Base-by-base conservation (phyloP, 2,888 invertebrate species). In the Ophioninae sp. region DNA sequence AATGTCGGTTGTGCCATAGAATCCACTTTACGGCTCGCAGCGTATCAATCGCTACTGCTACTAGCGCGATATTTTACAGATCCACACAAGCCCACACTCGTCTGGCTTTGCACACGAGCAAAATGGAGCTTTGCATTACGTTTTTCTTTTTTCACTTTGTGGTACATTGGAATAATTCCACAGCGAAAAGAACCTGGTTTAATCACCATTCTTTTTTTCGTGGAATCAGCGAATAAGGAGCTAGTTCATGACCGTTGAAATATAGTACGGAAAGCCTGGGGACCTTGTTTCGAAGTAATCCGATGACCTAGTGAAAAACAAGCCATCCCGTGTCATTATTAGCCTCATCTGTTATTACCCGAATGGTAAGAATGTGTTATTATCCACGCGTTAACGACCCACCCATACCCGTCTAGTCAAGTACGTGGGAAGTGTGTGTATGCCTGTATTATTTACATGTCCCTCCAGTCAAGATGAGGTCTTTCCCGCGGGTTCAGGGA, bases 401-500 rank as follows among this genome's bases (percentile, higher is more conserved):
- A n/a, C 41, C 51, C 22, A 56, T 13, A 58, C 51, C 51, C 17
- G 17, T 5, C 51, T 51, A 3, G 61, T 22, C 20, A 44, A 13
- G 30, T 65, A 30, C 30, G 30, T 30, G 30, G 41, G 58, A 30
- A n/a, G 39, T 23, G 39, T 64, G 61, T 41, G 22, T 37, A 44
- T 59, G 44, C 39, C 17, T 65, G 39, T 37, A 69, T n/a, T 10
- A 69, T 75, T n/a, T 64, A 63, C 41, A 64, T 17, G 61, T n/a
- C 37, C 23, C 39, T 67, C 8, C 56, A 30, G 56, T 67, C 20
- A 64, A 74, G 74, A 56, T 63, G 37, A 20, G 58, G 23, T 63
- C 58, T 63, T 22, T 77, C 44, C n/a, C 71, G 22, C 13, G 81
- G 81, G 83, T 83, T 83, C 80, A 74, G 80, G 73, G 77, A 83